These are phyloP conservation scores for Zygaena filipendulae DNA, from an alignment of 2,888 invertebrate genomes.

Conservation along the genomic window DNA sequence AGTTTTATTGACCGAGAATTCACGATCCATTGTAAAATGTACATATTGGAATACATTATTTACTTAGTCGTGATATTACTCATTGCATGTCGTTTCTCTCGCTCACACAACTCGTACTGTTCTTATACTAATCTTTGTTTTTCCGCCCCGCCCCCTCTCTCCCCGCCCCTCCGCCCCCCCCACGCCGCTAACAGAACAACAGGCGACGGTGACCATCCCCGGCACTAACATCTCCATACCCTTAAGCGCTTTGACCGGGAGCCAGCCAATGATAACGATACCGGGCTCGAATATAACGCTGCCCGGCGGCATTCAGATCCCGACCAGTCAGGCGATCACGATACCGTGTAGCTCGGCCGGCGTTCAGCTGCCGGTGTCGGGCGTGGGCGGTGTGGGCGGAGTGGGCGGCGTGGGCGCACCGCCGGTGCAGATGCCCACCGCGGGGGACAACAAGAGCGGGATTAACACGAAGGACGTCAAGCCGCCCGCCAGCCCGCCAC, in stretches of 20 bases:
- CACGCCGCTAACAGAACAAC: constrained; percentile 51
- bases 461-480: constrained; percentile 66
- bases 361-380: constrained; percentile 26
- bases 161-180: constrained; percentile 13
- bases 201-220: constrained; percentile 69
- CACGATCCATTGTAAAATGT: too few species aligned
- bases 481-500: constrained; percentile 26
- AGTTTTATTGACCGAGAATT: too few species aligned
- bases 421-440: constrained; percentile 61
- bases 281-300: constrained; percentile 51
- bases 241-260: constrained; percentile 50
- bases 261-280: constrained; percentile 63
- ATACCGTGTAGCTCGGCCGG: constrained; percentile 33
- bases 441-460: constrained; percentile 68
- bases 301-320: constrained; percentile 23
- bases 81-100: constrained; percentile 29
- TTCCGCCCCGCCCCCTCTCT: constrained; percentile 24
- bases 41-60: too few species aligned
- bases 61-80: too few species aligned
- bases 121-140: constrained; percentile 58
- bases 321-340: constrained; percentile 31
- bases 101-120: constrained; percentile 37
- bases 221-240: constrained; percentile 74
- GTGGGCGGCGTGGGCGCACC: constrained; percentile 16
- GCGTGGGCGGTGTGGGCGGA: constrained; percentile 21